Evolutionary conservation across 2,888 invertebrate genomes (phyloP).

Genomic region (Noctua pronuba): DNA sequence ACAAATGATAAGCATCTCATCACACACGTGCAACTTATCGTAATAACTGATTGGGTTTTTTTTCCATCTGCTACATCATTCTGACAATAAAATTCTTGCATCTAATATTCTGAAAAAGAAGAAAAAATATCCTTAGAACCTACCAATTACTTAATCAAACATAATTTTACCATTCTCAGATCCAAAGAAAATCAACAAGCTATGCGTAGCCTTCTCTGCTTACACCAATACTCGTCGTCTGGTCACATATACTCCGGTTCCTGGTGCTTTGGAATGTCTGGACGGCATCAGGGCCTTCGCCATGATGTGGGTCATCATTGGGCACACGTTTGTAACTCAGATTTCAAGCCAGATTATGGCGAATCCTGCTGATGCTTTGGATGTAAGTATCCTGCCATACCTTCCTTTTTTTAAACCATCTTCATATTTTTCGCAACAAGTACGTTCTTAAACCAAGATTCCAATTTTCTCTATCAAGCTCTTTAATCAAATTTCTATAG

Average conservation of each 20-base stretch:
- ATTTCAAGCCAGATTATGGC: conserved; percentile 60
- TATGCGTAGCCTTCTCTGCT: conserved; percentile 76
- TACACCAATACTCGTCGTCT: conserved; percentile 84
- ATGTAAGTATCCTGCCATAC: conserved; percentile 66
- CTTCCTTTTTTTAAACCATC: neutral
- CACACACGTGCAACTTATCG: neutral
- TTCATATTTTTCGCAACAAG: neutral
- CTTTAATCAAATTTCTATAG: neutral
- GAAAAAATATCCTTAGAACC: neutral
- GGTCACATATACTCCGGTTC: conserved; percentile 75
- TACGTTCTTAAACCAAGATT: neutral
- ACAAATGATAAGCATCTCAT: neutral
- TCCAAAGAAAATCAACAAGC: conserved; percentile 71
- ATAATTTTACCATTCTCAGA: conserved; percentile 68
- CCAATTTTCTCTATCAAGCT: no score
- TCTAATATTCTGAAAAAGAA: neutral
- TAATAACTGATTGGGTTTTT: neutral
- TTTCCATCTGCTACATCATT: neutral
- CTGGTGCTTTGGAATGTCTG: conserved; percentile 83
- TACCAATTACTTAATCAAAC: neutral
- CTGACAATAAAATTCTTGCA: neutral
- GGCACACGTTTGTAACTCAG: conserved; percentile 78
- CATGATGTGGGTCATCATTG: conserved; percentile 88
- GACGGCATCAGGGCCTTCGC: conserved; percentile 86
- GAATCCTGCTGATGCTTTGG: conserved; percentile 71